Evolutionary conservation across 1,140 invertebrate genomes (phyloP), one percentile per base, ranked within the genome.

Genomic region (Trachelipus rathkii): DNA sequence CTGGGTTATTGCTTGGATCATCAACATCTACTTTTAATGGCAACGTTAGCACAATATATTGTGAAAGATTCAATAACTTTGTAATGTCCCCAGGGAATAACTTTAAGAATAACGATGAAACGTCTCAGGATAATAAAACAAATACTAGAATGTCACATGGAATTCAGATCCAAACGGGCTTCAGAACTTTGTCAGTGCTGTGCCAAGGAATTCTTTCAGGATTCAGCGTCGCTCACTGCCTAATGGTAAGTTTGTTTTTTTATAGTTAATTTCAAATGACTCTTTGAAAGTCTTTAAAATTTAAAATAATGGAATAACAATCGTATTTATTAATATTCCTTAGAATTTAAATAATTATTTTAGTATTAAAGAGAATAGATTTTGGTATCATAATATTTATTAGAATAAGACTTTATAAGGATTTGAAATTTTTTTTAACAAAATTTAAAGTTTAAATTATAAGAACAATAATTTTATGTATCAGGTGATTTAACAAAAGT

Each of bases 161-260:
- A 44, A 44, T 78, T 23, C 75, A 76, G 21, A 44, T 81, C 6
- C 79, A 81, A 72, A 76, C 74, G 74, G 77, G 79, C 13, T 81
- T 81, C 75, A 73, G 79, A 70, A 78, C 79, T 21, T 81, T 81
- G 43, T 73, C 77, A 23, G 79, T 81, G 24, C 68, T 81, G 8
- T 74, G 77, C 10, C 79, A 81, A 69, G 79, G 79, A 8, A 68
- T 81, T 15, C 77, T 81, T 23, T 77, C 79, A 11, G 79, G 79
- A 50, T 45, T 81, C 68, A 78, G 74, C n/a, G 33, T 81, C 21
- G 79, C 79, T 10, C 79, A 81, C 67, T 81, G 79, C 67, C 75
- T 81, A 44, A 46, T 81, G 72, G 79, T 80, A 72, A 73, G 79
- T 60, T 60, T 19, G 2, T 60, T 19, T 8, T 19, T 15, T 50